phyloP scores from a whole-genome alignment of 2,113 vertebrate species.

The Marcusenius ussheri region DNA sequence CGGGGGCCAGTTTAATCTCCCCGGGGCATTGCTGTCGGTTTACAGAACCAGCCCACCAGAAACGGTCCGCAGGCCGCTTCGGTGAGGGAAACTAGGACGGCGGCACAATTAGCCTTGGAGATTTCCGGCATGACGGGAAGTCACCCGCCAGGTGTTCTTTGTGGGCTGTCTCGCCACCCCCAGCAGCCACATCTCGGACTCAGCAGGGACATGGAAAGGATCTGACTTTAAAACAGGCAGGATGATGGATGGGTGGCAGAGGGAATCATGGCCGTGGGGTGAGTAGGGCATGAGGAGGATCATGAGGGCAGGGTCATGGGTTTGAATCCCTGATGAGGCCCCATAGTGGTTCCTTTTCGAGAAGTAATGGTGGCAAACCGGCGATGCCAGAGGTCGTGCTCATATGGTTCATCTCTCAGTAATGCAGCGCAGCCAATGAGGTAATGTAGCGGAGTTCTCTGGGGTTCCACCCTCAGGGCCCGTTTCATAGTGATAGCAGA shows the following conservation, averaged over 20 bases:
- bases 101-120: constrained; percentile 1
- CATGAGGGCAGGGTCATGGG: not conserved
- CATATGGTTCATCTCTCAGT: no score
- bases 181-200: not conserved
- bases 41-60: not conserved
- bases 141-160: not conserved
- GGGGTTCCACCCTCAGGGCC: not conserved
- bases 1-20: not conserved
- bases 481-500: not conserved
- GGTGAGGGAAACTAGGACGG: not conserved
- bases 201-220: not conserved
- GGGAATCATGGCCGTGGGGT: not conserved
- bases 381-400: not conserved
- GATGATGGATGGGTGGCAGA: not conserved
- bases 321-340: not conserved
- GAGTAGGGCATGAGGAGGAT: not conserved
- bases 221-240: not conserved
- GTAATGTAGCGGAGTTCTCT: not conserved
- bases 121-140: not conserved
- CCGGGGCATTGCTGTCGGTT: not conserved
- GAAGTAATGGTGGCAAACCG: not conserved
- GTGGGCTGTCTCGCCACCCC: not conserved
- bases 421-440: not conserved
- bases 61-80: not conserved
- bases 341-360: not conserved